These are phyloP conservation scores for Ectemnius continuus DNA, from an alignment of 2,888 invertebrate genomes.

Conservation along the genomic window DNA sequence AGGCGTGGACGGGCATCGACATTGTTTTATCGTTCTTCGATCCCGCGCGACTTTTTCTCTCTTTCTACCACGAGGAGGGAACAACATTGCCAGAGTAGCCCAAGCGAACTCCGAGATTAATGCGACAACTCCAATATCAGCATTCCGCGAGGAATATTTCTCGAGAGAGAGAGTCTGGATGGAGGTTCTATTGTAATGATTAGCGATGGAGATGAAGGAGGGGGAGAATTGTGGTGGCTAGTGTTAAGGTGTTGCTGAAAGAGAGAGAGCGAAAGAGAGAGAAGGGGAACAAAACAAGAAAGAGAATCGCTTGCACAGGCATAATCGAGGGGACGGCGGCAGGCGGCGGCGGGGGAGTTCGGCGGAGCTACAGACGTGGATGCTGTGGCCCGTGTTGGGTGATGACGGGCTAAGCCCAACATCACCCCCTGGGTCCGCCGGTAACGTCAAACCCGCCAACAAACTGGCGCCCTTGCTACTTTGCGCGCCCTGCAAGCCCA, in stretches of 20 bases:
- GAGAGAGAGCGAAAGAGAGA: neutral
- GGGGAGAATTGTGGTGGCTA: neutral
- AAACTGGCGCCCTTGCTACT: constrained; percentile 74
- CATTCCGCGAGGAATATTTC: neutral
- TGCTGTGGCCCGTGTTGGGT: constrained; percentile 77
- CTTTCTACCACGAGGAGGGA: neutral
- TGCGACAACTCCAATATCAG: neutral
- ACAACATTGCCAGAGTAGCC: too few species aligned
- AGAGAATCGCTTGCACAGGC: constrained; percentile 39
- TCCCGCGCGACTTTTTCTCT: neutral
- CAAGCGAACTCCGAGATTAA: neutral
- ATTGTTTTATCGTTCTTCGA: constrained; percentile 49
- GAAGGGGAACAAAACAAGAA: constrained; percentile 25
- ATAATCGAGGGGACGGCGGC: constrained; percentile 39
- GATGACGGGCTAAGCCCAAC: constrained; percentile 76
- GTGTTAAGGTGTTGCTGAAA: neutral
- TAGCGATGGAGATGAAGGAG: neutral
- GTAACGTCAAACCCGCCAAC: constrained; percentile 62
- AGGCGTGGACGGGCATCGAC: constrained; percentile 63
- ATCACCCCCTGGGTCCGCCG: constrained; percentile 67
- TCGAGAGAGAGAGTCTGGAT: neutral
- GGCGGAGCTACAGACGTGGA: constrained; percentile 68
- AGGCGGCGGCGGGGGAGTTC: constrained; percentile 38
- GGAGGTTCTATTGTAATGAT: neutral
- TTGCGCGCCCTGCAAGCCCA: constrained; percentile 76